Evolutionary conservation across 2,888 invertebrate species (phyloP).

Genomic region (Malacosoma neustria): DNA sequence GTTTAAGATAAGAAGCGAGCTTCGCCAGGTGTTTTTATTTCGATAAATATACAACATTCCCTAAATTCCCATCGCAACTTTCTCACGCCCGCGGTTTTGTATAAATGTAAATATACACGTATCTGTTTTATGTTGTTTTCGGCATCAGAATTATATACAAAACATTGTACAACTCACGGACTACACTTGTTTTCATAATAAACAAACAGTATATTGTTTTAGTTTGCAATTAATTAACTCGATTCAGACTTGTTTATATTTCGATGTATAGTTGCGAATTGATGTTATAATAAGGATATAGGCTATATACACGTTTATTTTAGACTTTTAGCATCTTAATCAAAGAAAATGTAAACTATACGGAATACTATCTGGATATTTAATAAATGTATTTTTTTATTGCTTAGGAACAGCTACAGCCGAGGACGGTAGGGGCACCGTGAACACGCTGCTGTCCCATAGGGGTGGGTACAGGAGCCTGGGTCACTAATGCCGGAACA

Average conservation of each 20-base stretch:
- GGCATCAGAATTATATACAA: constrained; percentile 20
- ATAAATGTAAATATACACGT: constrained; percentile 29
- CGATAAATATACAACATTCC: constrained; percentile 38
- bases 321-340: too few species aligned
- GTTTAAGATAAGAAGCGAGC: constrained; percentile 21
- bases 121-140: constrained; percentile 40
- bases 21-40: constrained; percentile 37
- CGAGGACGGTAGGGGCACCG: too few species aligned
- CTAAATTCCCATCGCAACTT: constrained; percentile 46
- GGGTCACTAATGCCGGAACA: too few species aligned
- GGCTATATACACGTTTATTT: too few species aligned
- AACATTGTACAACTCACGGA: background rate
- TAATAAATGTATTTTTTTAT: too few species aligned
- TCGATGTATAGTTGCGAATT: background rate
- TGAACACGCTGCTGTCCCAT: too few species aligned
- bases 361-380: too few species aligned
- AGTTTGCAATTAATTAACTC: background rate
- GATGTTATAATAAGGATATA: too few species aligned
- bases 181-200: constrained; percentile 1
- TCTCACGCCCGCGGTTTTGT: constrained; percentile 34
- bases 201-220: background rate
- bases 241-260: background rate
- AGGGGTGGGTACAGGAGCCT: too few species aligned
- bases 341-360: too few species aligned
- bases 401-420: too few species aligned